These are phyloP conservation scores for Dromas ardeola DNA, from an alignment of 2,113 vertebrate genomes.

Conservation along the genomic window DNA sequence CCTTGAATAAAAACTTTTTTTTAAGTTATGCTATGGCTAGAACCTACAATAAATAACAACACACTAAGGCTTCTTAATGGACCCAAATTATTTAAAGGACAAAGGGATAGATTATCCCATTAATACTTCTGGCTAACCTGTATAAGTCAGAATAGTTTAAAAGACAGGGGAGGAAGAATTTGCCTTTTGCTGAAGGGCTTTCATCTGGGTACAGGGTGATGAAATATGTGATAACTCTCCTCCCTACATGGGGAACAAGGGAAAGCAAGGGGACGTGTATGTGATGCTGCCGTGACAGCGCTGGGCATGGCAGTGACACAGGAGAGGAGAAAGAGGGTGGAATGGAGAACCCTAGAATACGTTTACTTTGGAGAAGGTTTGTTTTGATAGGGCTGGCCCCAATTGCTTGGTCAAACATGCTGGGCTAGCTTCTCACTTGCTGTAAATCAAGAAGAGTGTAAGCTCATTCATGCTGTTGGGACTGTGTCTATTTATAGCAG, in stretches of 20 bases:
- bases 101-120: background rate
- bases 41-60: background rate
- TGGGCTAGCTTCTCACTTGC: background rate
- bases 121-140: background rate
- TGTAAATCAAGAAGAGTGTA: background rate
- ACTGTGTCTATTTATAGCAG: background rate
- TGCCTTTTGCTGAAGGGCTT: background rate
- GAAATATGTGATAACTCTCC: background rate
- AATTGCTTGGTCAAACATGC: background rate
- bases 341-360: background rate
- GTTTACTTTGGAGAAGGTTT: constrained; percentile 1
- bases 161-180: background rate
- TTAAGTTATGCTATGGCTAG: background rate
- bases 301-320: background rate
- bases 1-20: background rate
- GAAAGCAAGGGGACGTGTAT: background rate
- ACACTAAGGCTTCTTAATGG: background rate
- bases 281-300: background rate
- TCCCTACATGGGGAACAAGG: background rate
- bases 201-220: background rate
- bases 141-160: background rate
- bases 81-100: background rate
- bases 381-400: background rate
- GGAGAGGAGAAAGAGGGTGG: background rate
- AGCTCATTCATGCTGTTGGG: background rate